Evolutionary conservation across 2,888 invertebrate genomes (phyloP).

Genomic region (Eristalis intricaria): DNA sequence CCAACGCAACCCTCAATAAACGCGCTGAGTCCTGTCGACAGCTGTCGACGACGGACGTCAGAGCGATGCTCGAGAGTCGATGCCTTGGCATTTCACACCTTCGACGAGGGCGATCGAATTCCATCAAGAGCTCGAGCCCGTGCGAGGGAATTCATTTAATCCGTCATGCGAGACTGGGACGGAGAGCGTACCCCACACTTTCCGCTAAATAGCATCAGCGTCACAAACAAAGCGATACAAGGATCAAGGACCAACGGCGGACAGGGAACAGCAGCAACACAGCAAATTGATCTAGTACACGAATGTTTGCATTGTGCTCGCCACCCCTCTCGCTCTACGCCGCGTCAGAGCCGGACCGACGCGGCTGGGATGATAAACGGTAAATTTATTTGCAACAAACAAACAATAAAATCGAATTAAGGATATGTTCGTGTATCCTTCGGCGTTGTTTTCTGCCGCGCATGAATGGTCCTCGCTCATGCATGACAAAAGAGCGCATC

Average conservation of each 20-base stretch:
- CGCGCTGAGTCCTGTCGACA: not conserved
- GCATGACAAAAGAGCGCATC: too few species aligned
- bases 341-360: not conserved
- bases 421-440: constrained; percentile 57
- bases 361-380: constrained; percentile 59
- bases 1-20: constrained; percentile 25
- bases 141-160: not conserved
- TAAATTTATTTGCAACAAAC: constrained; percentile 72
- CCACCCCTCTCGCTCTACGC: not conserved
- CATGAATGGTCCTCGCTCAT: constrained; percentile 25
- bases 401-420: constrained; percentile 72
- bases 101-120: not conserved
- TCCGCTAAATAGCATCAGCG: constrained; percentile 47
- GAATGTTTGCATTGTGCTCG: not conserved
- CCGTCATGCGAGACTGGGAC: not conserved
- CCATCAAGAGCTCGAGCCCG: not conserved
- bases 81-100: not conserved
- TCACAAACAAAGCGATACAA: not conserved
- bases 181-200: constrained; percentile 23
- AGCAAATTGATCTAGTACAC: not conserved
- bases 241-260: not conserved
- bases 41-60: not conserved
- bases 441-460: constrained; percentile 61
- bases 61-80: not conserved
- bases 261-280: not conserved